These are phyloP conservation scores for Egretta garzetta DNA, from an alignment of 2,113 vertebrate species.

Conservation along the genomic window DNA sequence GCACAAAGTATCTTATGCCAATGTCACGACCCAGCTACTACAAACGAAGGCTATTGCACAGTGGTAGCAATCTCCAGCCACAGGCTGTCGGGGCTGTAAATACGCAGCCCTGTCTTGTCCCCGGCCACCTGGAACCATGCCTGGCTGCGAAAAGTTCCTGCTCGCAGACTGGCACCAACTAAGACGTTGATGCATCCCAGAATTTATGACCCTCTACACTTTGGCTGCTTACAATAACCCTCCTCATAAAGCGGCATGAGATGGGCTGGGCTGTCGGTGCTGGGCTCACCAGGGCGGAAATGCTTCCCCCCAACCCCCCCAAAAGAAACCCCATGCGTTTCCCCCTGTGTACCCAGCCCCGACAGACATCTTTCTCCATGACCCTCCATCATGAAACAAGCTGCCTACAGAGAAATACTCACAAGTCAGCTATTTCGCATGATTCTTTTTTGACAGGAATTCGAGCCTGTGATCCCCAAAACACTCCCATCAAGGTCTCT, in stretches of 20 bases:
- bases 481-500: background rate
- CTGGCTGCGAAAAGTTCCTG: conserved; percentile 19
- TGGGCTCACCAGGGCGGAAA: background rate
- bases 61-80: background rate
- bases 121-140: conserved; percentile 51
- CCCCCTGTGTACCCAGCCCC: background rate
- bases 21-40: conserved; percentile 26
- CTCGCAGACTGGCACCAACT: conserved; percentile 25
- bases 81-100: conserved; percentile 36
- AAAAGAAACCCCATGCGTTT: background rate
- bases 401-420: background rate
- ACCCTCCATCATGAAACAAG: background rate
- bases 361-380: background rate
- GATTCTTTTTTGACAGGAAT: background rate
- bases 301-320: background rate
- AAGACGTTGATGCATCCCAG: background rate
- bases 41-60: background rate
- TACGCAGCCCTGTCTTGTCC: conserved; percentile 27
- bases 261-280: background rate
- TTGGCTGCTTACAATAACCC: background rate
- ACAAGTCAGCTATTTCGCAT: background rate
- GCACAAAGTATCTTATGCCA: conserved; percentile 20
- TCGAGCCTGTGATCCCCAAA: background rate
- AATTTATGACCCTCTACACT: background rate
- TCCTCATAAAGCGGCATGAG: background rate